A percentile compares a stretch with the other conserved stretches of the same genome.
phyloP scores from a whole-genome alignment of 2,797 vertebrate genomes.

The Chelon auratus region DNA sequence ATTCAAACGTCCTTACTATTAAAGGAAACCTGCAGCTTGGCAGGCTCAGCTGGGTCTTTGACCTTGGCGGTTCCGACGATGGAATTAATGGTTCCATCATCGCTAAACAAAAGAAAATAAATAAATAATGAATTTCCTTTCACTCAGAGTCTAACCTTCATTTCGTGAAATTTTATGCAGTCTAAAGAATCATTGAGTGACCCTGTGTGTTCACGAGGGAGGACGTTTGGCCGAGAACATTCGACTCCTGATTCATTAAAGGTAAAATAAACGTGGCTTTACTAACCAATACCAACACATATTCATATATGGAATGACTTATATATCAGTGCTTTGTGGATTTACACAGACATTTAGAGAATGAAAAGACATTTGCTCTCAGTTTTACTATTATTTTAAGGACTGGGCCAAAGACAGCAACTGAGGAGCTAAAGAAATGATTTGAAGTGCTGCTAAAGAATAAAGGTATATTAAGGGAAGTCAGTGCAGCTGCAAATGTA shows the following conservation, averaged over 20 bases:
- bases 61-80: constrained; percentile 80
- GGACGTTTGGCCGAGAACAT: neutral
- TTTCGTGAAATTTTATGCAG: neutral
- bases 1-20: constrained; percentile 62
- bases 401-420: neutral
- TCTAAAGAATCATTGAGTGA: constrained; percentile 3
- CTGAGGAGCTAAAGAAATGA: neutral
- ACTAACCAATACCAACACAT: too few species aligned
- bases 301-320: neutral
- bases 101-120: constrained; percentile 20
- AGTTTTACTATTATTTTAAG: neutral
- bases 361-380: neutral
- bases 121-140: neutral
- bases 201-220: neutral
- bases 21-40: constrained; percentile 87
- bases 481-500: neutral
- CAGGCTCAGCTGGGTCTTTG: constrained; percentile 80
- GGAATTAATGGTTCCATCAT: constrained; percentile 58
- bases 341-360: neutral
- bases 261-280: neutral
- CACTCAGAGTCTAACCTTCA: neutral
- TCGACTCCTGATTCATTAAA: neutral
- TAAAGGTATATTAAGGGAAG: too few species aligned
- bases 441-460: too few species aligned
- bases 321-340: neutral